phyloP scores from a whole-genome alignment of 2,888 invertebrate species.

The Chymomyza caudatula region DNA sequence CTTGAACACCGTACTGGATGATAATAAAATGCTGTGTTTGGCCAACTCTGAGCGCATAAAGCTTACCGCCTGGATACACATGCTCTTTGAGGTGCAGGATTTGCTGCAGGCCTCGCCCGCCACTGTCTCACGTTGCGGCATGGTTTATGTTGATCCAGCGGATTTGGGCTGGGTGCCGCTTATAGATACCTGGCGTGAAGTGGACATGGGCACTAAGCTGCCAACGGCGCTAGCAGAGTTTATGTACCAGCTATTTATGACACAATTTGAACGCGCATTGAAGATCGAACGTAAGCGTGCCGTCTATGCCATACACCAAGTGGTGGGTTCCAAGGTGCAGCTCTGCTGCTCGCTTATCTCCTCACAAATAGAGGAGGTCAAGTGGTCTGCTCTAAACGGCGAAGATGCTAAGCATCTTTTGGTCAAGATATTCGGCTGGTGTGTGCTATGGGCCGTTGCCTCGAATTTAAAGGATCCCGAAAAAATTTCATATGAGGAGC shows the following conservation, averaged over 20 bases:
- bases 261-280: constrained; percentile 84
- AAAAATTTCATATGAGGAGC: constrained; percentile 84
- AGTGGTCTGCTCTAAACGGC: constrained; percentile 78
- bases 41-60: constrained; percentile 95
- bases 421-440: constrained; percentile 88
- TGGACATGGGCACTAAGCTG: constrained; percentile 79
- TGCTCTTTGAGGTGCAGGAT: constrained; percentile 92
- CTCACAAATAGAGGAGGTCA: constrained; percentile 83
- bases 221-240: constrained; percentile 81
- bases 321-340: constrained; percentile 89
- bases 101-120: constrained; percentile 94
- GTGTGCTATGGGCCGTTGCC: constrained; percentile 91
- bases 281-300: constrained; percentile 84
- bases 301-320: constrained; percentile 86
- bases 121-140: constrained; percentile 89
- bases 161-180: constrained; percentile 90
- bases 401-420: constrained; percentile 83
- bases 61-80: constrained; percentile 91
- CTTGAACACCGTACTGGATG: constrained; percentile 94
- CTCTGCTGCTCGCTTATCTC: constrained; percentile 87
- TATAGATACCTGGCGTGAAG: constrained; percentile 87
- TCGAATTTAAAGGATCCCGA: constrained; percentile 87
- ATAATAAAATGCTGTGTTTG: constrained; percentile 94
- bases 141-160: constrained; percentile 93
- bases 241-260: constrained; percentile 83